Conservation (phyloP, 2,888 invertebrate genomes). For the Abscondita cerata region DNA sequence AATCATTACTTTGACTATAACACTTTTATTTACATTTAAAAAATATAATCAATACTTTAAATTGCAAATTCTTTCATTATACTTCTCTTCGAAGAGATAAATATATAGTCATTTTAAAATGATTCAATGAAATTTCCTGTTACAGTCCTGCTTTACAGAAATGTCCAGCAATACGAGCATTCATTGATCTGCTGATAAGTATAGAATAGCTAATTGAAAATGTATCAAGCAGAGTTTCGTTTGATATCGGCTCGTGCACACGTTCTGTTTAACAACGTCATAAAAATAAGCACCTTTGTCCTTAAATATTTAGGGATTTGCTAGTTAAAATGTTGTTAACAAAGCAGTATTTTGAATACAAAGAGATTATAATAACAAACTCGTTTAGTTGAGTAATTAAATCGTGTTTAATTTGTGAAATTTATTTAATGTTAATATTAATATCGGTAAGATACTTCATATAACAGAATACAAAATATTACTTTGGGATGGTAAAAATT, state of each 20-base stretch:
- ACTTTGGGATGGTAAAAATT: neutral
- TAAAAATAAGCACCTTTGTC: neutral
- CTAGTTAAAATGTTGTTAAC: too few relatives aligned
- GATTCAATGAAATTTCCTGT: constrained; percentile 20
- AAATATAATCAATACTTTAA: too few relatives aligned
- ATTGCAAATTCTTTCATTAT: too few relatives aligned
- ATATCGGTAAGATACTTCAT: too few relatives aligned
- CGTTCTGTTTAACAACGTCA: constrained; percentile 3
- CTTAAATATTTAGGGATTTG: neutral
- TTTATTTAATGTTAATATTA: too few relatives aligned
- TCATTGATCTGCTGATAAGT: constrained; percentile 30
- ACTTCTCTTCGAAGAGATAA: too few relatives aligned
- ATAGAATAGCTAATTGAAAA: constrained; percentile 27
- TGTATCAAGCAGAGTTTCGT: constrained; percentile 16
- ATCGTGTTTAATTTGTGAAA: too few relatives aligned
- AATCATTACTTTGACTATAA: too few relatives aligned
- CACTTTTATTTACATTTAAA: too few relatives aligned
- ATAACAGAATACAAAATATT: neutral
- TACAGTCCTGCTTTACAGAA: constrained; percentile 23
- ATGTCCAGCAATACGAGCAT: constrained; percentile 20
- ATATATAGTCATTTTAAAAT: neutral
- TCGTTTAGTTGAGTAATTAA: too few relatives aligned
- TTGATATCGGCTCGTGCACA: constrained; percentile 15
- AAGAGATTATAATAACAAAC: too few relatives aligned
- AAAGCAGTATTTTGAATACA: too few relatives aligned